These are phyloP conservation scores for Molossus alvarezi DNA, from an alignment of 2,797 vertebrate species.

Conservation along the genomic window DNA sequence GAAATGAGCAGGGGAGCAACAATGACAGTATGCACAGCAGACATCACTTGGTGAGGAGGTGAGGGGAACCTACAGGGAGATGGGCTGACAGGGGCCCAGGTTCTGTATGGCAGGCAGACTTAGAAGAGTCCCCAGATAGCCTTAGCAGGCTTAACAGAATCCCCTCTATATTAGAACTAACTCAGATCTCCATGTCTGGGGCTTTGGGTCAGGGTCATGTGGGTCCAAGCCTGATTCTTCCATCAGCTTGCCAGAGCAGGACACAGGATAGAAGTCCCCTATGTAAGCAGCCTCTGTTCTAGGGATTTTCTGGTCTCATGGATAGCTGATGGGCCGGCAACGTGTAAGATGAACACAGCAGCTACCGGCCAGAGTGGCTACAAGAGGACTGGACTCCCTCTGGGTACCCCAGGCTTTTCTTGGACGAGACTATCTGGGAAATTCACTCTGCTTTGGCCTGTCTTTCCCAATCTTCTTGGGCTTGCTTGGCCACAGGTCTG, in stretches of 20 bases:
- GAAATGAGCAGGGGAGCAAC: background rate
- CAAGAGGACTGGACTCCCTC: background rate
- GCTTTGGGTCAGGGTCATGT: background rate
- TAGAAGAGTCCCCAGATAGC: background rate
- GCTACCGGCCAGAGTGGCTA: background rate
- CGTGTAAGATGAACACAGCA: background rate
- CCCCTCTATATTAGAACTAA: constrained; percentile 9
- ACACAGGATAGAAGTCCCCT: background rate
- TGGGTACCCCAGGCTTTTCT: background rate
- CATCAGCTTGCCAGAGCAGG: background rate
- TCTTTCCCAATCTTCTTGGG: background rate
- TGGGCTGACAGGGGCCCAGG: background rate
- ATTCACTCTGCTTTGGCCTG: background rate
- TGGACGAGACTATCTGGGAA: constrained; percentile 47
- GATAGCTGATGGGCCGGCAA: background rate
- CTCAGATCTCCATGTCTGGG: background rate
- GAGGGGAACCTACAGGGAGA: background rate
- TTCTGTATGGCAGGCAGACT: background rate
- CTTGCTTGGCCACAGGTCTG: background rate
- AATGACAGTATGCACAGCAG: constrained; percentile 51
- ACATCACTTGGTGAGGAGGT: constrained; percentile 18
- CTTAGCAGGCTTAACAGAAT: background rate
- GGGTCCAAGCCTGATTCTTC: background rate
- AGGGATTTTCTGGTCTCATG: background rate
- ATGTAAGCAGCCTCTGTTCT: background rate